Conservation (phyloP, 2,113 vertebrate genomes). For the Excalfactoria chinensis region DNA sequence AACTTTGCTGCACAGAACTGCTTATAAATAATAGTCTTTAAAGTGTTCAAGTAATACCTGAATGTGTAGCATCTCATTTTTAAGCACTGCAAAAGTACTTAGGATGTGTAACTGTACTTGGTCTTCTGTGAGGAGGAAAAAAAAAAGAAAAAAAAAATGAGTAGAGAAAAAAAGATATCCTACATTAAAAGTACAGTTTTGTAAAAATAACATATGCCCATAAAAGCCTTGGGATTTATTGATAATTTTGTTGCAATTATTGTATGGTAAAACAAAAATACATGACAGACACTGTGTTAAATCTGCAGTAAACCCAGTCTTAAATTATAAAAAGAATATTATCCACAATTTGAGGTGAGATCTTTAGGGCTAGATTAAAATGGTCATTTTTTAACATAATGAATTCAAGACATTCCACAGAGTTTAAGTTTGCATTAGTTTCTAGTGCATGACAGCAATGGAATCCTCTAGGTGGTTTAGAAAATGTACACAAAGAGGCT, state of each 20-base stretch:
- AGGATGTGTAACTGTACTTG: not conserved
- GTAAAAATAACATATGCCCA: not conserved
- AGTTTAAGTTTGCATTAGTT: not conserved
- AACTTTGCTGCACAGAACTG: not conserved
- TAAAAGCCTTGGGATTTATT: not conserved
- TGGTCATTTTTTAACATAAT: not conserved
- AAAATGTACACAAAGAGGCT: not conserved
- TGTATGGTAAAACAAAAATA: slow-evolving; percentile 12
- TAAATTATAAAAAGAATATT: not conserved
- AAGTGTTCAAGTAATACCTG: not conserved
- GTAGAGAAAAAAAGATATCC: not conserved
- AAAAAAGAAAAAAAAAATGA: not conserved
- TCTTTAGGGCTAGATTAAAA: not conserved
- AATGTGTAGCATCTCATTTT: not conserved
- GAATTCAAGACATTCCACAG: not conserved
- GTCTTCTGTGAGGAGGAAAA: not conserved
- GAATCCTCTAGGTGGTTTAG: not conserved
- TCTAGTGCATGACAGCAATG: not conserved
- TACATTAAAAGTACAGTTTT: not conserved
- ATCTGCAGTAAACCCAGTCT: not conserved
- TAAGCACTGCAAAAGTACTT: not conserved
- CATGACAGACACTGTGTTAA: not conserved
- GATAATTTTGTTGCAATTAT: not conserved
- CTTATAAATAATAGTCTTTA: not conserved
- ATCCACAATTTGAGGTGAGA: fast-evolving